phyloP scores from a whole-genome alignment of 2,888 invertebrate genomes.

The Blomia tropicalis region DNA sequence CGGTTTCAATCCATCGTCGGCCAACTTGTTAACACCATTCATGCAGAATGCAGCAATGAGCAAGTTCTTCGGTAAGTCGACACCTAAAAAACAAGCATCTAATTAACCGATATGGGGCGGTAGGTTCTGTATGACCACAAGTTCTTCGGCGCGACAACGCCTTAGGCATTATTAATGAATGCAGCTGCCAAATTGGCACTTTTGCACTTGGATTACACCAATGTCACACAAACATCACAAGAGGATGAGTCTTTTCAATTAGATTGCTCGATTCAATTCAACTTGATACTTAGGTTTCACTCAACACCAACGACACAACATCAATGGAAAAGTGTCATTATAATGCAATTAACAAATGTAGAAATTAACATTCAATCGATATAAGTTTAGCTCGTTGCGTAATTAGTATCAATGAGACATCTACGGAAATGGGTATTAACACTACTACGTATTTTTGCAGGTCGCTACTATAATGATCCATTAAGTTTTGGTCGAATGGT shows the following conservation, averaged over 20 bases:
- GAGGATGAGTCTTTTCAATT: background rate
- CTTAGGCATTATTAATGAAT: background rate
- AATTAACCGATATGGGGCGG: background rate
- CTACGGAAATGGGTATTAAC: no score
- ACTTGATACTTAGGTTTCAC: no score
- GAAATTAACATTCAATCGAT: no score
- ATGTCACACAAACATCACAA: no score
- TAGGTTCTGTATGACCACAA: background rate
- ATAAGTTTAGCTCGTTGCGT: no score
- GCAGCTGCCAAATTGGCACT: slow-evolving; percentile 7
- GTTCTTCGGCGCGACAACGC: no score
- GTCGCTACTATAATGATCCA: slow-evolving; percentile 10
- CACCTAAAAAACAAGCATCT: slow-evolving; percentile 12
- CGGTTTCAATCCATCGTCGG: background rate
- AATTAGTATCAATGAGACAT: no score
- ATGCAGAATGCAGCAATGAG: slow-evolving; percentile 14
- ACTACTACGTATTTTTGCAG: background rate
- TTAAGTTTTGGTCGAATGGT: background rate
- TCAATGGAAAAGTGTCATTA: background rate
- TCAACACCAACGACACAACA: no score
- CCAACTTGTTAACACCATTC: slow-evolving; percentile 9
- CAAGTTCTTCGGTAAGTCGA: slow-evolving; percentile 13
- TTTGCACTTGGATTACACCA: background rate
- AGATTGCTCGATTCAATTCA: no score
- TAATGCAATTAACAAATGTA: background rate